Base-by-base conservation (phyloP, 2,888 invertebrate species). In the Caenorhabditis panamensis region DNA sequence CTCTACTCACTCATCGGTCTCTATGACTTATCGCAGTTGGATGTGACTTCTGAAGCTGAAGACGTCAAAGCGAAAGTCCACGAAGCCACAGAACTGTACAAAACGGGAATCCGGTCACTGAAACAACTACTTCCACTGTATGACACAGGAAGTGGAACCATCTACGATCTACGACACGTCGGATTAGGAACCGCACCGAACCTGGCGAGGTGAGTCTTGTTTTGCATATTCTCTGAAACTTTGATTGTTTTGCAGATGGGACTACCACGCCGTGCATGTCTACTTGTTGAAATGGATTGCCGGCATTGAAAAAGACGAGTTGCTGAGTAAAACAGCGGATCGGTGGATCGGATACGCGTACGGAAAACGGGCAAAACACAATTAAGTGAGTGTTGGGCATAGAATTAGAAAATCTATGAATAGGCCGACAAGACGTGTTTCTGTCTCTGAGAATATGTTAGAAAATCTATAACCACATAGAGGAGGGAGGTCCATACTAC, bases 251-350 rank as follows among this genome's bases (percentile, higher is more conserved):
- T n/a, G n/a, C 37, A 82, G 88, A 72, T 97, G 98, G 96, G 99
- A 99, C 91, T 99, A 99, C 92, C 99, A 99, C 92, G 95, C 96
- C 0, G 97, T 97, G 0, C 99, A 99, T 91, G 95, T 99, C 26
- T 97, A 97, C 92, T 97, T 99, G 91, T 89, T 94, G 61, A 90
- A 93, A 67, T 93, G 97, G 83, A 94, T 98, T 83, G 94, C 95
- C 47, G 95, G 96, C 0, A 94, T 98, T 54, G 95, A 96, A 86
- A 87, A 86, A 16, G 87, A 89, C 93, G 82, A 85, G 51, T 76
- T 98, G 58, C 95, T 96, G 86, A 85, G 83, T 26, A 82, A 86
- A 63, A 80, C 80, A 16, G 89, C 89, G 2, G 82, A 88, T 51
- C 83, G 90, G 64, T 90, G 90, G 90, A 82, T 86, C 41, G 86